phyloP scores from a whole-genome alignment of 2,113 vertebrate species.

The Tragulus kanchil region DNA sequence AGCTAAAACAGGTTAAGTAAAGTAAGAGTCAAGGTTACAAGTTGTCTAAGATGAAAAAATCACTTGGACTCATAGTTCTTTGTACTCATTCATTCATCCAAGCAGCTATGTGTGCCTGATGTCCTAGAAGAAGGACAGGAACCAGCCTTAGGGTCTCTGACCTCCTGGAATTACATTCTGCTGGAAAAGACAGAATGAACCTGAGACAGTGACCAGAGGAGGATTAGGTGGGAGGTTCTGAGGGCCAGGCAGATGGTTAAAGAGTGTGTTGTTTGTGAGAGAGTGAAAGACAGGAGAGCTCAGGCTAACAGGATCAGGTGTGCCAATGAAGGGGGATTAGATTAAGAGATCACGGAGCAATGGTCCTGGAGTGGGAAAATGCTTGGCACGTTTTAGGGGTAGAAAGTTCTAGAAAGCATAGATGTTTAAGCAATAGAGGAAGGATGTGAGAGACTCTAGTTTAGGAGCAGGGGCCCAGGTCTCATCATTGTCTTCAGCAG shows the following conservation, averaged over 20 bases:
- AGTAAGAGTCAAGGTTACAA: background rate
- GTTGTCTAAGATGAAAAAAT: background rate
- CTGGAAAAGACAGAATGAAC: background rate
- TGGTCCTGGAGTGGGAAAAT: background rate
- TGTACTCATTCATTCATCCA: background rate
- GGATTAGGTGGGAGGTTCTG: background rate
- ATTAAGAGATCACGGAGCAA: background rate
- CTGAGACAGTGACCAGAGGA: background rate
- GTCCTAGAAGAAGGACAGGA: background rate
- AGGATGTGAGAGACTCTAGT: background rate
- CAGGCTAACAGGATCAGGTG: background rate
- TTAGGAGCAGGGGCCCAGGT: background rate
- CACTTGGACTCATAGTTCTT: background rate
- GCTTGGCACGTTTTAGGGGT: background rate
- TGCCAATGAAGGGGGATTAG: background rate
- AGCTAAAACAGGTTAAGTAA: background rate
- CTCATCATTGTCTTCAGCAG: fast-evolving
- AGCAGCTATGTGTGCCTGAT: fast-evolving
- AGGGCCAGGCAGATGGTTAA: background rate
- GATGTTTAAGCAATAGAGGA: background rate
- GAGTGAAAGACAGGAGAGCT: background rate
- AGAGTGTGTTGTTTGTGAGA: background rate
- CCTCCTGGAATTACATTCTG: background rate
- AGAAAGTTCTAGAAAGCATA: background rate
- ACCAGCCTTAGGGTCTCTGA: fast-evolving